Evolutionary conservation across 1,140 invertebrate genomes (phyloP).

Genomic region (Caerostris extrusa): DNA sequence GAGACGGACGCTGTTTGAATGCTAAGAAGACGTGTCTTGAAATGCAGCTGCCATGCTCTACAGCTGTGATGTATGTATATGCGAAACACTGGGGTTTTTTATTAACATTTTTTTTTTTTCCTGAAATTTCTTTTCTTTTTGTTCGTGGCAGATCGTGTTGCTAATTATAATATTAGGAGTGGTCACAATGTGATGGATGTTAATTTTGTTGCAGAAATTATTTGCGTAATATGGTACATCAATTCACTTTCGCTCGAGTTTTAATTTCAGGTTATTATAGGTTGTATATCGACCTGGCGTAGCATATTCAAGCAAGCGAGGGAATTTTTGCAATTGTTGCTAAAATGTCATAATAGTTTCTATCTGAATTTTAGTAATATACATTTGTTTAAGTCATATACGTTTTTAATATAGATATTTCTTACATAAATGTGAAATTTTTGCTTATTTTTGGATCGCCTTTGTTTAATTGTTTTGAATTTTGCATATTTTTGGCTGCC

Average conservation of each 20-base stretch:
- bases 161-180: constrained; percentile 43
- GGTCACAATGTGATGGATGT: background rate
- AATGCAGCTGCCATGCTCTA: background rate
- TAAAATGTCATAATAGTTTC: too few relatives aligned
- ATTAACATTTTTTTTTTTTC: background rate
- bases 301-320: too few relatives aligned
- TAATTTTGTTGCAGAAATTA: constrained; percentile 49
- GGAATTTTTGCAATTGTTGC: too few relatives aligned
- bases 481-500: too few relatives aligned
- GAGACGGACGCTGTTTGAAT: background rate
- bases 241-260: background rate
- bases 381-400: too few relatives aligned
- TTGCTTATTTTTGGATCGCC: too few relatives aligned
- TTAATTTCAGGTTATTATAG: too few relatives aligned
- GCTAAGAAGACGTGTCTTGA: background rate
- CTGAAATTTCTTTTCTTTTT: background rate
- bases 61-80: background rate
- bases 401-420: too few relatives aligned
- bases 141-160: background rate
- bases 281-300: too few relatives aligned
- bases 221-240: background rate
- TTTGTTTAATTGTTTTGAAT: too few relatives aligned
- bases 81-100: background rate
- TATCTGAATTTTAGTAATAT: too few relatives aligned
- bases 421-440: too few relatives aligned